Conservation (phyloP, 2,888 invertebrate genomes). For the Hirtodrosophila trivittata region DNA sequence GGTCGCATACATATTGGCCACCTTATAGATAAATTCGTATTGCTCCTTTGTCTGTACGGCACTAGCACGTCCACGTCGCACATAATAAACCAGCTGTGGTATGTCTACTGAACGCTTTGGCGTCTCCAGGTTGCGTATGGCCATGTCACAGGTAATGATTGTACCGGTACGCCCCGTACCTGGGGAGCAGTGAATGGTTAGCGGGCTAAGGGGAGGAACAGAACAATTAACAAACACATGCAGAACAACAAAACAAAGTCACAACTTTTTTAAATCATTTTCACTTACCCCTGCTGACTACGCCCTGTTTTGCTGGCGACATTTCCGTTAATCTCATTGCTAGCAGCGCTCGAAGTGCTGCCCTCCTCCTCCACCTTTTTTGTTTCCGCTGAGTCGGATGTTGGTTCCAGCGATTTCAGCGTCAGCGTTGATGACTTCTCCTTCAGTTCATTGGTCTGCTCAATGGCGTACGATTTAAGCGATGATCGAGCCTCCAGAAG, state of each 20-base stretch:
- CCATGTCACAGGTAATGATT: conserved; percentile 92
- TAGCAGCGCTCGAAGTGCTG: conserved; percentile 49
- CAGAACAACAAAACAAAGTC: conserved; percentile 32
- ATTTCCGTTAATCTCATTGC: conserved; percentile 79
- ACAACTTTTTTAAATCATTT: not conserved
- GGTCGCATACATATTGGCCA: conserved; percentile 92
- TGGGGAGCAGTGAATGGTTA: conserved; percentile 93
- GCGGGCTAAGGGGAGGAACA: conserved; percentile 85
- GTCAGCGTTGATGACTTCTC: conserved; percentile 70
- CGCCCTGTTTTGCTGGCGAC: conserved; percentile 67
- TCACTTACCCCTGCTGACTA: conserved; percentile 83
- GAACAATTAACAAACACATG: conserved; percentile 51
- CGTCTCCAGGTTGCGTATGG: conserved; percentile 92
- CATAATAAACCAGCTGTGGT: conserved; percentile 92
- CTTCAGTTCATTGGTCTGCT: conserved; percentile 80
- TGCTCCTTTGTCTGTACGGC: conserved; percentile 96
- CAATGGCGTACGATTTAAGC: conserved; percentile 81
- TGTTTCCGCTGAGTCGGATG: conserved; percentile 32
- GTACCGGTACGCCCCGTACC: conserved; percentile 96
- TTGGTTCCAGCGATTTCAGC: conserved; percentile 56
- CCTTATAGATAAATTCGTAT: conserved; percentile 96
- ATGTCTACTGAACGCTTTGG: conserved; percentile 92
- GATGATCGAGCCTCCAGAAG: conserved; percentile 90
- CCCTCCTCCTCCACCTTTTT: conserved; percentile 38
- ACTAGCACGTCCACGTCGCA: conserved; percentile 94